phyloP scores from a whole-genome alignment of 2,888 invertebrate species.

The Marasmarcha lunaedactyla region DNA sequence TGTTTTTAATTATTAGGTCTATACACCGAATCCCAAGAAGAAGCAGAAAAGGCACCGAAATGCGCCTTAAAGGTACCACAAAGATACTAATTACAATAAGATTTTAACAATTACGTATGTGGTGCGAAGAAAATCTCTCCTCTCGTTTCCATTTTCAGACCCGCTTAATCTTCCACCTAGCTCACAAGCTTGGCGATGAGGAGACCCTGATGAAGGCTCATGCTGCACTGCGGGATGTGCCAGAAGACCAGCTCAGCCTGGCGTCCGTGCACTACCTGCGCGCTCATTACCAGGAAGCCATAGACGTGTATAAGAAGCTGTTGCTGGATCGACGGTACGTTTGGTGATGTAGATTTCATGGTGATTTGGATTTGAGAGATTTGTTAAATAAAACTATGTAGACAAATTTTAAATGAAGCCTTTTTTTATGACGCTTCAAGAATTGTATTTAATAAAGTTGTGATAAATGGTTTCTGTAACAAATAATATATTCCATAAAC shows the following conservation, averaged over 20 bases:
- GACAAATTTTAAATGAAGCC: too few relatives aligned
- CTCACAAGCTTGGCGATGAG: conserved; percentile 93
- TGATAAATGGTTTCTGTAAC: too few relatives aligned
- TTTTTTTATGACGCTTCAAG: too few relatives aligned
- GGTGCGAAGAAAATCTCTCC: too few relatives aligned
- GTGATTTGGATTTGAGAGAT: too few relatives aligned
- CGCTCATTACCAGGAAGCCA: conserved; percentile 98
- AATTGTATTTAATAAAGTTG: too few relatives aligned
- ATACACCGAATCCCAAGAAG: conserved; percentile 75
- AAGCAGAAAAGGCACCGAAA: conserved; percentile 73
- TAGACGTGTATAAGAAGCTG: conserved; percentile 96
- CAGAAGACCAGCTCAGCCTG: conserved; percentile 95
- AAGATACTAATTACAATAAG: background rate
- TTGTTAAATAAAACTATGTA: too few relatives aligned
- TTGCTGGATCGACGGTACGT: conserved; percentile 88
- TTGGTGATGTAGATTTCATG: conserved; percentile 3
- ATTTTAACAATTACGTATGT: too few relatives aligned
- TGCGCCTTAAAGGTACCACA: conserved; percentile 68
- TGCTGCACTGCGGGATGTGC: conserved; percentile 84
- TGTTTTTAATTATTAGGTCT: too few relatives aligned
- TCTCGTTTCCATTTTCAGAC: conserved; percentile 53
- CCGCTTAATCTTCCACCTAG: conserved; percentile 90
- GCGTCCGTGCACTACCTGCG: conserved; percentile 97
- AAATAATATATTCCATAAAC: too few relatives aligned
- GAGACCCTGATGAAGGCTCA: conserved; percentile 85